Conservation (phyloP, 2,888 invertebrate species). For the Tinea trinotella region DNA sequence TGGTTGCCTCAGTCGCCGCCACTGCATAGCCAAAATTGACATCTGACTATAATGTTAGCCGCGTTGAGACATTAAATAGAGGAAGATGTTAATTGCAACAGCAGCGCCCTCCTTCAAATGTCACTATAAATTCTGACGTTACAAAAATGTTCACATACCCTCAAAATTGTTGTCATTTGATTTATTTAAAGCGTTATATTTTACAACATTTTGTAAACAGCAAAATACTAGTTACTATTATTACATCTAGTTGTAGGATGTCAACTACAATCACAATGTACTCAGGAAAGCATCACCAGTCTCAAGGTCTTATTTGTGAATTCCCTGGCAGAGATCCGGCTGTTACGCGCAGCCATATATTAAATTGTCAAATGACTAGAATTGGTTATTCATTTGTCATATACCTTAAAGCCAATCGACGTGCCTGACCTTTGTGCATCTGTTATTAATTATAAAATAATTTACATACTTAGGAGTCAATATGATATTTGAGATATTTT, state of each 20-base stretch:
- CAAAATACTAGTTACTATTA: constrained; percentile 22
- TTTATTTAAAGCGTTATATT: background rate
- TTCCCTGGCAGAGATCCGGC: constrained; percentile 60
- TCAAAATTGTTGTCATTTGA: constrained; percentile 7
- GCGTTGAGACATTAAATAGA: too few species aligned
- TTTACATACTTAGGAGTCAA: background rate
- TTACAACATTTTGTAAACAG: constrained; percentile 4
- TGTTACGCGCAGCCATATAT: constrained; percentile 39
- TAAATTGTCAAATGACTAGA: constrained; percentile 47
- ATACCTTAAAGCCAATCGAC: background rate
- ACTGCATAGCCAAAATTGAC: too few species aligned
- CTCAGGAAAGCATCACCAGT: constrained; percentile 45
- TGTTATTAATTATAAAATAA: background rate
- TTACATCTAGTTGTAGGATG: constrained; percentile 45
- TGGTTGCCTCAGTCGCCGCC: too few species aligned
- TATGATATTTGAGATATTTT: background rate
- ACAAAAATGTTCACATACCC: constrained; percentile 2
- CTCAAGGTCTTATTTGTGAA: constrained; percentile 48
- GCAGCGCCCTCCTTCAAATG: too few species aligned
- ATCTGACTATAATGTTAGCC: too few species aligned
- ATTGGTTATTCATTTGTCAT: constrained; percentile 28
- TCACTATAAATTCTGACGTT: too few species aligned
- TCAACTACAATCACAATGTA: constrained; percentile 45
- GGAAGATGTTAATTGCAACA: too few species aligned
- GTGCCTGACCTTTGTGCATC: background rate